A percentile compares a stretch with the other conserved stretches of the same genome.
Conservation (phyloP, 1,140 invertebrate genomes). For the Rhagoletis zephyria region DNA sequence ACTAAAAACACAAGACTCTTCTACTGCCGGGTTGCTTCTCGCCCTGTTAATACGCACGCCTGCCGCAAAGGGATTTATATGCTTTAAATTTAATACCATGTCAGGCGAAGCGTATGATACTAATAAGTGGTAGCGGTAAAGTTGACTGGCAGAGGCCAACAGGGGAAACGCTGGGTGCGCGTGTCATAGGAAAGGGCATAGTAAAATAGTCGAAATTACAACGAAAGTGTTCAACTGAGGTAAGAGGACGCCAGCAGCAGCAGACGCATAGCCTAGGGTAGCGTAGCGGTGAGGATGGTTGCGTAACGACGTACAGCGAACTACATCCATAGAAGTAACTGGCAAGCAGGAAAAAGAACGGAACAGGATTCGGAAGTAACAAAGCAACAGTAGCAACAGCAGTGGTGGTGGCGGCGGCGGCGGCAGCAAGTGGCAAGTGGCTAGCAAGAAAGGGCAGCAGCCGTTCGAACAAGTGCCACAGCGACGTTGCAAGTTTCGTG, state of each 20-base stretch:
- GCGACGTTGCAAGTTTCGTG: neutral
- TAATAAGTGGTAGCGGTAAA: slow-evolving; percentile 53
- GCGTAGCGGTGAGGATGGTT: neutral
- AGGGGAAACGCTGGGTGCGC: neutral
- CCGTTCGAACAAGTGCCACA: slow-evolving; percentile 46
- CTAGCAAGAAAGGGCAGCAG: slow-evolving; percentile 43
- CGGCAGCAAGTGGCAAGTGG: slow-evolving; percentile 11
- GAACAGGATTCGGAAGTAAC: slow-evolving; percentile 42
- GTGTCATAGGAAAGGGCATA: neutral
- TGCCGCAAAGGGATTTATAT: slow-evolving; percentile 40
- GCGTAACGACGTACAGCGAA: neutral
- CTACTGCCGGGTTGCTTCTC: neutral
- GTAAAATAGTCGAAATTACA: slow-evolving; percentile 26
- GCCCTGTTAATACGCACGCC: neutral
- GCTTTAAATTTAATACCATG: slow-evolving; percentile 53
- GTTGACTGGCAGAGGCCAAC: neutral
- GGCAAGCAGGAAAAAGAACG: slow-evolving; percentile 10
- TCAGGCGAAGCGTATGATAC: slow-evolving; percentile 52
- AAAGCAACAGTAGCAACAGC: slow-evolving; percentile 23
- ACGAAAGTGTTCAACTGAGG: slow-evolving; percentile 21
- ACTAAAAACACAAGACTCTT: too few relatives aligned
- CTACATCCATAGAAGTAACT: neutral
- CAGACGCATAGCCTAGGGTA: neutral
- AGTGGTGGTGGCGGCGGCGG: neutral
- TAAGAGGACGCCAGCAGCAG: neutral